Conservation (phyloP, 1,140 invertebrate genomes). For the Ylistrum balloti region DNA sequence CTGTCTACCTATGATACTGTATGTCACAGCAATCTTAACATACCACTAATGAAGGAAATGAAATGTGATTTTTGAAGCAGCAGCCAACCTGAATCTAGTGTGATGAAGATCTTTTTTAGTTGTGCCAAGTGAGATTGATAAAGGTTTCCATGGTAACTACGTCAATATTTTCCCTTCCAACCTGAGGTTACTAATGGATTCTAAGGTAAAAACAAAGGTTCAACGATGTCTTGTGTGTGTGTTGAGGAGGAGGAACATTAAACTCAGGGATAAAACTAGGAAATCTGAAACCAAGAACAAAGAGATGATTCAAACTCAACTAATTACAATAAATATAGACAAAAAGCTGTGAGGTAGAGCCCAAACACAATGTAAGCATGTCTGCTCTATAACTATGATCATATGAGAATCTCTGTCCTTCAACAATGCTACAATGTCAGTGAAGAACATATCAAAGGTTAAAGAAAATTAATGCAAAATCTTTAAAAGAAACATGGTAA, state of each 20-base stretch:
- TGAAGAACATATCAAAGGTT: no score
- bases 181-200: constrained; percentile 25
- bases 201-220: neutral
- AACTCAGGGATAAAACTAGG: neutral
- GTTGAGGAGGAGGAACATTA: neutral
- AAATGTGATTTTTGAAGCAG: neutral
- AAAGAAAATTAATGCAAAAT: no score
- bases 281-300: neutral
- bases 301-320: neutral
- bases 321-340: neutral
- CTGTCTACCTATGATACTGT: neutral
- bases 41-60: neutral
- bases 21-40: neutral
- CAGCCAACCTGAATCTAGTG: neutral
- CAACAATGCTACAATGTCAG: no score
- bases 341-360: neutral
- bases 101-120: neutral
- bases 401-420: no score
- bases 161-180: neutral
- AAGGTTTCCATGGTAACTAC: neutral
- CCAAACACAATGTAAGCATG: neutral
- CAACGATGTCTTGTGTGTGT: neutral
- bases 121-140: constrained; percentile 17
- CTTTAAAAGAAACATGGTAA: no score
- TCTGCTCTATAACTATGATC: no score